phyloP scores from a whole-genome alignment of 2,113 vertebrate species.

The Psilopsiagon aurifrons region DNA sequence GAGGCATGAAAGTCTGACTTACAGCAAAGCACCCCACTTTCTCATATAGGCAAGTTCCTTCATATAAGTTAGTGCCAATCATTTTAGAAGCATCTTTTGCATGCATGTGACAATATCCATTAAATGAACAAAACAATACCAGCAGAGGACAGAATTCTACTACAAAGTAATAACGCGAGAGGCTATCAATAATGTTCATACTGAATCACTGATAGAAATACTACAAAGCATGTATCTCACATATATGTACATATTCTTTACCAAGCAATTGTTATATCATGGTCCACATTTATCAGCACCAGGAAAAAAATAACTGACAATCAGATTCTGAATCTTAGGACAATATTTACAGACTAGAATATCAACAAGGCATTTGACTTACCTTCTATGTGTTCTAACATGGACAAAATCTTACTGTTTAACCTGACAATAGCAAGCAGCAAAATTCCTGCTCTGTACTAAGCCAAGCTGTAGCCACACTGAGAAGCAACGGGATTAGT shows the following conservation, averaged over 20 bases:
- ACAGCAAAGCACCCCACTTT: neutral
- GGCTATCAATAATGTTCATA: neutral
- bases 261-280: constrained; percentile 25
- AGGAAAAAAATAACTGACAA: neutral
- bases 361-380: constrained; percentile 72
- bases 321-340: neutral
- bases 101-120: neutral
- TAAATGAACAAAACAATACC: constrained; percentile 46
- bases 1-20: neutral
- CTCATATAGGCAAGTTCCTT: constrained; percentile 17
- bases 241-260: neutral
- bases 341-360: constrained; percentile 16
- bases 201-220: neutral
- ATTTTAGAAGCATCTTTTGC: neutral
- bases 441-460: constrained; percentile 61
- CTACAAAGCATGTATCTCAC: neutral
- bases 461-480: constrained; percentile 61
- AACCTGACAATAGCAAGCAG: constrained; percentile 59
- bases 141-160: constrained; percentile 56
- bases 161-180: constrained; percentile 11
- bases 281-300: neutral
- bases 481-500: constrained; percentile 70
- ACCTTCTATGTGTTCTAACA: constrained; percentile 87
- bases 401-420: constrained; percentile 74
- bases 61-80: neutral